A percentile compares a stretch with the other conserved stretches of the same genome.
Evolutionary conservation across 1,140 invertebrate species (phyloP).

Genomic region (Cyclina sinensis): DNA sequence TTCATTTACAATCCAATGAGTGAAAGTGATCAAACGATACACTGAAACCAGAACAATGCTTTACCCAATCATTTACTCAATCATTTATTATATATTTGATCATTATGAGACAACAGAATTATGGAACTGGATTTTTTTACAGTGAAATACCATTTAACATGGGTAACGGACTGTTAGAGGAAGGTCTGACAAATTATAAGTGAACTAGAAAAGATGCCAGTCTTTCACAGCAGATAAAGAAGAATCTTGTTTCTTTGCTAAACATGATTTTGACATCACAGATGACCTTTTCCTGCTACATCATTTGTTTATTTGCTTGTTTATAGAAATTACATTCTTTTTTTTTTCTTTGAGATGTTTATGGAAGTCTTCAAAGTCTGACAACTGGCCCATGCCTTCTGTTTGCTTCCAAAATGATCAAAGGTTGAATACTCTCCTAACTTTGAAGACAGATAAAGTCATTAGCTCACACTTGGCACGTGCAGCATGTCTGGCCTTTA

Average conservation of each 20-base stretch:
- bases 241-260: background rate
- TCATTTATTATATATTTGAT: too few relatives aligned
- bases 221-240: background rate
- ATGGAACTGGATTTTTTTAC: too few relatives aligned
- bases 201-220: too few relatives aligned
- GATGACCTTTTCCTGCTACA: background rate
- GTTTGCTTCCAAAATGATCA: conserved; percentile 20
- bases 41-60: too few relatives aligned
- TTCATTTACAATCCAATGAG: too few relatives aligned
- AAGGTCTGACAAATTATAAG: too few relatives aligned
- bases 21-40: too few relatives aligned
- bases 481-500: conserved; percentile 36
- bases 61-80: too few relatives aligned
- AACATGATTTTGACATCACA: conserved; percentile 4
- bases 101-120: too few relatives aligned
- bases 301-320: background rate
- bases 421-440: conserved; percentile 13
- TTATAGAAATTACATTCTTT: background rate
- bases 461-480: conserved; percentile 45
- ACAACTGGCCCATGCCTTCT: background rate
- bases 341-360: background rate
- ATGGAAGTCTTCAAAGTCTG: background rate
- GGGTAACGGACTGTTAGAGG: too few relatives aligned
- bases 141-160: too few relatives aligned
- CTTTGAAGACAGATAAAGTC: conserved; percentile 26